A percentile compares a stretch with the other conserved stretches of the same genome.
Conservation (phyloP, 2,797 vertebrate species). For the Intellagama lesueurii region DNA sequence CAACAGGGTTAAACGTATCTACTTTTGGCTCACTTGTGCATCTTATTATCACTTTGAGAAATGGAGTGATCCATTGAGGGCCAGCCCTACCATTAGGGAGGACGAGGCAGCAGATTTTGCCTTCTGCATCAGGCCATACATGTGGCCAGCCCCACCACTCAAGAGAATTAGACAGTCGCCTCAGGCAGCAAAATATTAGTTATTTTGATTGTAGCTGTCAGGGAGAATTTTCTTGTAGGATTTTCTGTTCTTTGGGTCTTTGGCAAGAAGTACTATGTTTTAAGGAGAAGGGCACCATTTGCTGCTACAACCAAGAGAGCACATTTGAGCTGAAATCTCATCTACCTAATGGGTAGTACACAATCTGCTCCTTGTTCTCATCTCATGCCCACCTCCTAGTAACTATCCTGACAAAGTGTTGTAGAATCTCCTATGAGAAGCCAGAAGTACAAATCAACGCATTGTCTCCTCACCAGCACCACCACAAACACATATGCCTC, state of each 20-base stretch:
- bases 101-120: no score
- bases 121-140: no score
- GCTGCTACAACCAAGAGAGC: no score
- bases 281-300: background rate
- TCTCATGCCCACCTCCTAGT: background rate
- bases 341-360: background rate
- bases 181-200: background rate
- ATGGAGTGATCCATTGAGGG: background rate
- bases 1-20: no score
- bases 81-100: background rate
- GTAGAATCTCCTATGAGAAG: background rate
- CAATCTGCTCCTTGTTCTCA: background rate
- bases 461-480: background rate
- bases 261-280: background rate
- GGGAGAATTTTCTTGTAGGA: background rate
- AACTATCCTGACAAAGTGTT: background rate
- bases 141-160: no score
- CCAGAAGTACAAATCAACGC: background rate
- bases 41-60: no score
- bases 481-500: background rate
- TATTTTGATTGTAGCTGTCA: background rate
- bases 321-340: no score
- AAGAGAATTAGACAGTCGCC: background rate
- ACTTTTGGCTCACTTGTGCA: no score
- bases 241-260: background rate